Evolutionary conservation across 2,797 vertebrate genomes (phyloP).

Genomic region (Prionace glauca): DNA sequence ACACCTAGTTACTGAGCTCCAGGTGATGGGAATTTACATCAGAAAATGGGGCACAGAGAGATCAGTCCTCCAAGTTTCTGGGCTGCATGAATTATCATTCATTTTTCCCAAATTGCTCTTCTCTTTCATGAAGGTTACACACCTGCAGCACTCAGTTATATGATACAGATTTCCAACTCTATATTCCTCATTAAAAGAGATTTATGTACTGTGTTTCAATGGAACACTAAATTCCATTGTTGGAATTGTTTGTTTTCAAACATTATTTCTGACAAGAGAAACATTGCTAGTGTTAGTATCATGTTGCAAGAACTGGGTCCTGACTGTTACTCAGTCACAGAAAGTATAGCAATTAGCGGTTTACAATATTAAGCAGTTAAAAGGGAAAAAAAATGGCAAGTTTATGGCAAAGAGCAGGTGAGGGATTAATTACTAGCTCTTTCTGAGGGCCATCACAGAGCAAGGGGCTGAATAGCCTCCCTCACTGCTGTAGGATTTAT

Average conservation of each 20-base stretch:
- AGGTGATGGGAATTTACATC: not conserved
- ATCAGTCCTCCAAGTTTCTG: not conserved
- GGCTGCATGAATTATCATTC: not conserved
- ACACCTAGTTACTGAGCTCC: too few relatives aligned
- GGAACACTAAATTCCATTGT: not conserved
- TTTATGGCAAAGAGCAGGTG: not conserved
- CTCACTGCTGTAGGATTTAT: not conserved
- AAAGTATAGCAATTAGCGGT: not conserved
- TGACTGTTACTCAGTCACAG: not conserved
- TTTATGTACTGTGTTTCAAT: not conserved
- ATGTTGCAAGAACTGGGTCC: not conserved
- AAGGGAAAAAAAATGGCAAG: not conserved
- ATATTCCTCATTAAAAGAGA: not conserved
- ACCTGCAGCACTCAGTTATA: not conserved
- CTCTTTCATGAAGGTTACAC: not conserved
- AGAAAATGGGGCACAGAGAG: not conserved
- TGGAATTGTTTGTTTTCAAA: not conserved
- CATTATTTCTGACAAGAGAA: not conserved
- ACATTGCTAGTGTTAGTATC: not conserved
- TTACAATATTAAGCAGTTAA: not conserved
- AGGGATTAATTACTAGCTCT: not conserved
- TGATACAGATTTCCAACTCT: not conserved
- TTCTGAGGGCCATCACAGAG: not conserved
- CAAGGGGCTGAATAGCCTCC: not conserved
- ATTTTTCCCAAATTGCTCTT: not conserved